Evolutionary conservation across 2,888 invertebrate species (phyloP).

Genomic region (Thereva nobilitata): DNA sequence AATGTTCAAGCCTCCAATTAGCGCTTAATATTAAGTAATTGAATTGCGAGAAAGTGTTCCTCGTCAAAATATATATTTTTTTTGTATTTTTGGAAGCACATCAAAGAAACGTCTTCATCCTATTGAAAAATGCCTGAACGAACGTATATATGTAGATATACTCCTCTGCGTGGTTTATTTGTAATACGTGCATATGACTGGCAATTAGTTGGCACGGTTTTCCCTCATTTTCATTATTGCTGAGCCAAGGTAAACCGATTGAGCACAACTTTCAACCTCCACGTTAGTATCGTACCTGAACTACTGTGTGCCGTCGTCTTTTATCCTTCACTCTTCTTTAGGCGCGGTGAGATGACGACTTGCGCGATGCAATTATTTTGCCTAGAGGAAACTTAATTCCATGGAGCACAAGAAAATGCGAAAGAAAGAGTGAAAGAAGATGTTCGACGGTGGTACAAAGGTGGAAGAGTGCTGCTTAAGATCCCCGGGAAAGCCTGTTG

Average conservation of each 20-base stretch:
- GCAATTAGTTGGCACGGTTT: constrained; percentile 29
- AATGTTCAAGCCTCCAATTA: no score
- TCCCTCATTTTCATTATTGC: constrained; percentile 26
- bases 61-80: no score
- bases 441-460: not conserved
- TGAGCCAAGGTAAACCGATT: constrained; percentile 20
- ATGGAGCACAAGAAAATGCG: not conserved
- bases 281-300: constrained; percentile 3
- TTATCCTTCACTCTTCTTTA: constrained; percentile 5
- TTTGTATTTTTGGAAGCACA: no score
- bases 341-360: no score
- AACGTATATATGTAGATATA: not conserved
- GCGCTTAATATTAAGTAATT: no score
- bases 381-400: not conserved
- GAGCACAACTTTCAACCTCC: constrained; percentile 28
- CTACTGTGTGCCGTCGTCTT: not conserved
- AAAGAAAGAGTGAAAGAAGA: constrained; percentile 22
- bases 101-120: no score
- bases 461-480: no score
- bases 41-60: no score
- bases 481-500: not conserved
- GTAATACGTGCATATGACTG: constrained; percentile 25
- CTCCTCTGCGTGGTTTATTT: constrained; percentile 12
- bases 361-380: not conserved
- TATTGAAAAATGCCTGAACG: no score